Percentiles rank a stretch among this genome's conserved stretches.
These are phyloP conservation scores for Lota lota DNA, from an alignment of 2,113 vertebrate genomes.

Conservation along the genomic window DNA sequence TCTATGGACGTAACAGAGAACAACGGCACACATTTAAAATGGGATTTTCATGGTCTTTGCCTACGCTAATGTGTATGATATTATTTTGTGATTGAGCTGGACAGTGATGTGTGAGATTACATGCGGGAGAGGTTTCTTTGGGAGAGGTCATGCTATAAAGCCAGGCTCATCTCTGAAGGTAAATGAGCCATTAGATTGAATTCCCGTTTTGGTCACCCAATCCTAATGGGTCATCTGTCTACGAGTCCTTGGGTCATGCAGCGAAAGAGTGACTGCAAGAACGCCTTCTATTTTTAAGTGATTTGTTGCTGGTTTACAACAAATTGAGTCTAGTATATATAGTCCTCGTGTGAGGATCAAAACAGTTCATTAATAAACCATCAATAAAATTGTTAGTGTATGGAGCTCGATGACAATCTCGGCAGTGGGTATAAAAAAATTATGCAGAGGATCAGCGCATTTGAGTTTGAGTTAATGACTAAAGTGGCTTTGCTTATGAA, in stretches of 20 bases:
- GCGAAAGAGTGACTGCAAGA: constrained; percentile 21
- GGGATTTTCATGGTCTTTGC: constrained; percentile 64
- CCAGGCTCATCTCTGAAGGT: constrained; percentile 57
- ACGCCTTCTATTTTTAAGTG: constrained; percentile 15
- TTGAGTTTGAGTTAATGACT: no score
- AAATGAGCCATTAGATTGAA: constrained; percentile 73
- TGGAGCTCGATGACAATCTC: no score
- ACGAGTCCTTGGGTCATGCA: constrained; percentile 31
- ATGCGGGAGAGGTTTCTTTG: constrained; percentile 37
- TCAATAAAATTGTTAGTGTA: no score
- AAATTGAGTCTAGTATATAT: not conserved
- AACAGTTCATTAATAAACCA: no score
- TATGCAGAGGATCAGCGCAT: no score
- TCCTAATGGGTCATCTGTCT: constrained; percentile 65
- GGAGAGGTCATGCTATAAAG: constrained; percentile 59
- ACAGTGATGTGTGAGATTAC: constrained; percentile 68
- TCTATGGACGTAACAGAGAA: constrained; percentile 32
- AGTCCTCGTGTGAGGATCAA: no score
- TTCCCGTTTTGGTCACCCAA: constrained; percentile 65
- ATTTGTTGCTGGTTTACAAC: not conserved
- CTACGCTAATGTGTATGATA: constrained; percentile 61
- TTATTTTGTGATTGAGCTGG: constrained; percentile 64
- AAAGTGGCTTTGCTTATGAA: no score
- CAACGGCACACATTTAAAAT: constrained; percentile 54
- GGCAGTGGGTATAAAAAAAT: no score